Conservation (phyloP, 1,140 invertebrate genomes). For the Dendroctonus valens region DNA sequence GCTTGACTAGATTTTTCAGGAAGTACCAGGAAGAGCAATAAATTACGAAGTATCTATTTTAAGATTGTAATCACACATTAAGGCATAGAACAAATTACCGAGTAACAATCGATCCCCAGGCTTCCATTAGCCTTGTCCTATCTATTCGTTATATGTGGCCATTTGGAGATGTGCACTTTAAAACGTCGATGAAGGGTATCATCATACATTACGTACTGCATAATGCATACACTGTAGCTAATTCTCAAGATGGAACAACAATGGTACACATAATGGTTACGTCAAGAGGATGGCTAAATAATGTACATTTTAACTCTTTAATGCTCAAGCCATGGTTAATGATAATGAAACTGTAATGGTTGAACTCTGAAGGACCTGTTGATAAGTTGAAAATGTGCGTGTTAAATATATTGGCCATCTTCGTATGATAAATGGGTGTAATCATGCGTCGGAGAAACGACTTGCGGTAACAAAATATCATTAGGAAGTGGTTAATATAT, state of each 20-base stretch:
- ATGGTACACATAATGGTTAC: slow-evolving; percentile 8
- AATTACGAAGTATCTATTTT: slow-evolving; percentile 1
- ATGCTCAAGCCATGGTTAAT: slow-evolving; percentile 3
- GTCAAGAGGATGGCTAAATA: slow-evolving; percentile 22
- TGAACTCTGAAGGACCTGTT: neutral
- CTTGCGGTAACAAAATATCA: neutral
- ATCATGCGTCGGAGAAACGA: neutral
- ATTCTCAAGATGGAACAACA: slow-evolving; percentile 11
- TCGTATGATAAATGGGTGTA: slow-evolving; percentile 6
- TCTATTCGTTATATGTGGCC: neutral
- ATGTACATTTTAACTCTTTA: slow-evolving; percentile 16
- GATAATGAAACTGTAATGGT: neutral
- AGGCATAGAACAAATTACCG: slow-evolving; percentile 6
- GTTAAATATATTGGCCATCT: slow-evolving; percentile 1
- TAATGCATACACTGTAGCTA: slow-evolving; percentile 14
- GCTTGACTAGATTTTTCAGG: too few relatives aligned
- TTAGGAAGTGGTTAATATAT: too few relatives aligned
- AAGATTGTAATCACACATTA: slow-evolving; percentile 7
- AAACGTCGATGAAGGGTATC: slow-evolving; percentile 7
- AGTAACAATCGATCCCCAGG: slow-evolving; percentile 5
- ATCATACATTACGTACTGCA: slow-evolving; percentile 16
- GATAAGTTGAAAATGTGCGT: slow-evolving; percentile 5
- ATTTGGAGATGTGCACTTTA: neutral
- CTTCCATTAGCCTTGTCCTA: neutral
- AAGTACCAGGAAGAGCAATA: neutral